phyloP scores from a whole-genome alignment of 2,797 vertebrate genomes.

The Catostomus latipinnis region DNA sequence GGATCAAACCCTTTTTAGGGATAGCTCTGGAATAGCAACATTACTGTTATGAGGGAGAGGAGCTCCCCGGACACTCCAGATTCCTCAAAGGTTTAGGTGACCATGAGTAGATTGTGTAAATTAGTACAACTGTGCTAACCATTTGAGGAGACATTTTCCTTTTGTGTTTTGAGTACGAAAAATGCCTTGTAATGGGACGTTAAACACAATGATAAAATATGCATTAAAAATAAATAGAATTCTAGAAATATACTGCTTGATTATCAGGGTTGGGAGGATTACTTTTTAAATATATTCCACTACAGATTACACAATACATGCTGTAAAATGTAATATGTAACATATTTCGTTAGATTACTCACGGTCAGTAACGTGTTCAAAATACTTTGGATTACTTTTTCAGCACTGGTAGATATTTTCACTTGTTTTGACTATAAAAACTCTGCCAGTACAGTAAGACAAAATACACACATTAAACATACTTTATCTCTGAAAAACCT shows the following conservation, averaged over 20 bases:
- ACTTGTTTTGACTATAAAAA: too few species aligned
- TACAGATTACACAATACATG: too few species aligned
- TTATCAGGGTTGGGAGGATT: too few species aligned
- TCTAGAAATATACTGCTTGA: background rate
- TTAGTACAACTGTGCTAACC: constrained; percentile 32
- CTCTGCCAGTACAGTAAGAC: too few species aligned
- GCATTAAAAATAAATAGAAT: background rate
- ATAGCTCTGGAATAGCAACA: constrained; percentile 45
- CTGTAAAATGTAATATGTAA: too few species aligned
- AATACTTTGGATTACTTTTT: too few species aligned
- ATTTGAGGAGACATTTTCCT: constrained; percentile 31
- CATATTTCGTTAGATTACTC: too few species aligned
- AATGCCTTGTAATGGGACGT: background rate
- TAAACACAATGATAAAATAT: background rate
- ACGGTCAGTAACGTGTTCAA: too few species aligned
- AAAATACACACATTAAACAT: too few species aligned
- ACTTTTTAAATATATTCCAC: too few species aligned
- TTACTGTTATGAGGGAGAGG: constrained; percentile 48
- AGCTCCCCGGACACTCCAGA: constrained; percentile 32
- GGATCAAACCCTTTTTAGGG: constrained; percentile 54
- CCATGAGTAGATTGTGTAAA: background rate
- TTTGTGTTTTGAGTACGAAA: background rate
- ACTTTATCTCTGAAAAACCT: too few species aligned
- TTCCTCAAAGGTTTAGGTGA: constrained; percentile 47
- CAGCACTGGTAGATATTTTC: too few species aligned